Evolutionary conservation across 2,113 vertebrate genomes (phyloP).

Genomic region (Chamaetylas fuelleborni): DNA sequence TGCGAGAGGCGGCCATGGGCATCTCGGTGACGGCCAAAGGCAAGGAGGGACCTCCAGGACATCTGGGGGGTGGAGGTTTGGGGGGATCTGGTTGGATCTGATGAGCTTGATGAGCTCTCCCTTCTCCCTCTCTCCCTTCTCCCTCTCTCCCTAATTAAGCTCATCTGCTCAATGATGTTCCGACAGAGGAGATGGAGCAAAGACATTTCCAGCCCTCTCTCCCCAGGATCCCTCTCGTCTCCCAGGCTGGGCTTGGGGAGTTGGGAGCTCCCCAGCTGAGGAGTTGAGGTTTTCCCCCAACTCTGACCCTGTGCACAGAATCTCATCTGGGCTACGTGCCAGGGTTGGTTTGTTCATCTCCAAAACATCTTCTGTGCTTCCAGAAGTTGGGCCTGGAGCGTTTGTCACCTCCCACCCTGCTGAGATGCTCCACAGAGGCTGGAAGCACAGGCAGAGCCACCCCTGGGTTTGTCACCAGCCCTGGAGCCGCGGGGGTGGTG

Average conservation of each 20-base stretch:
- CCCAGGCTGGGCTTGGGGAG: no score
- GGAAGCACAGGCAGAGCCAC: not conserved
- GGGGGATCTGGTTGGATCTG: no score
- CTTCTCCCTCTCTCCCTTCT: no score
- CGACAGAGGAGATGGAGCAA: no score
- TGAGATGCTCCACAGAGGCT: rapidly evolving
- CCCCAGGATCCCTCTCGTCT: no score
- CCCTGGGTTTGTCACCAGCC: not conserved
- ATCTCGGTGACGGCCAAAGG: constrained; percentile 91
- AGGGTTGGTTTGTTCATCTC: rapidly evolving
- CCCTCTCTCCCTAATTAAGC: no score
- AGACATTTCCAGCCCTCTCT: no score
- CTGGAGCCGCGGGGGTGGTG: rapidly evolving
- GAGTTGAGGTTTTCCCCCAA: no score
- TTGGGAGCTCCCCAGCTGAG: no score
- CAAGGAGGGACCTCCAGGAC: constrained; percentile 26
- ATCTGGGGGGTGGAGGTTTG: not conserved
- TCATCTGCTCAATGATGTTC: no score
- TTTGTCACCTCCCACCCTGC: not conserved
- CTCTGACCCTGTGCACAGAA: not conserved
- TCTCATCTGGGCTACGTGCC: rapidly evolving
- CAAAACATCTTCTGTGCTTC: not conserved
- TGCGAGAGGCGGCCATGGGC: constrained; percentile 93
- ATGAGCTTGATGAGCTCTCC: no score
- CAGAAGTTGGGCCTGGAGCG: rapidly evolving